Evolutionary conservation across 2,888 invertebrate species (phyloP), one percentile per base, ranked within the genome.

Genomic region (Dendrolimus houi): DNA sequence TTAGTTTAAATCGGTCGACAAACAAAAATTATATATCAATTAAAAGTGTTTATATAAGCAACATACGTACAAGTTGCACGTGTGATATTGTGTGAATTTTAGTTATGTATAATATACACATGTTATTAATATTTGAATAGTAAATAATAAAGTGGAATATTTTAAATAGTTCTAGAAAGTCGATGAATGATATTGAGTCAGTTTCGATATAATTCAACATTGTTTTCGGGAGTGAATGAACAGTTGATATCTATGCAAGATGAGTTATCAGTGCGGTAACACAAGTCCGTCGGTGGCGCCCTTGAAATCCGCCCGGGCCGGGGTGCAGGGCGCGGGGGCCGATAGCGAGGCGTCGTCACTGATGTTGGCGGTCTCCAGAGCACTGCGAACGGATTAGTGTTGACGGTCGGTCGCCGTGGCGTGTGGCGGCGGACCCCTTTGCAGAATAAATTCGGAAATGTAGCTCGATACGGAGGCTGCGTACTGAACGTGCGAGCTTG

Each of bases 381-480:
- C 47, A 75, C 70, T 70, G 70, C 75, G 79, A 80, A 84, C 80
- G 83, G 89, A 89, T 87, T 86, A 83, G 81, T 81, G 87, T 83
- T 47, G 47, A 47, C 47, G 47, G 85, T 81, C 87, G 83, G 84
- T 82, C 78, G 76, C 81, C 64, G 62, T 64, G 64, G 62, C 65
- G 64, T 65, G 66, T 67, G 70, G 80, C 81, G 81, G 75, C 69
- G 70, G 70, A 70, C 73, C 70, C 73, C 71, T 72, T 73, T 65
- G 70, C 67, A 63, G 72, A 79, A 77, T 75, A 77, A 79, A 80
- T 81, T 81, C 67, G 83, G 77, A 79, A 81, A 70, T 77, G 79
- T 84, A 80, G 89, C 85, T 89, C 87, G 84, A 87, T 89, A 89
- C 87, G 79, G 85, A 86, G 87, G 85, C 87, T 87, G 88, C 88